Base-by-base conservation (phyloP, 2,797 vertebrate species). In the Helostoma temminkii region DNA sequence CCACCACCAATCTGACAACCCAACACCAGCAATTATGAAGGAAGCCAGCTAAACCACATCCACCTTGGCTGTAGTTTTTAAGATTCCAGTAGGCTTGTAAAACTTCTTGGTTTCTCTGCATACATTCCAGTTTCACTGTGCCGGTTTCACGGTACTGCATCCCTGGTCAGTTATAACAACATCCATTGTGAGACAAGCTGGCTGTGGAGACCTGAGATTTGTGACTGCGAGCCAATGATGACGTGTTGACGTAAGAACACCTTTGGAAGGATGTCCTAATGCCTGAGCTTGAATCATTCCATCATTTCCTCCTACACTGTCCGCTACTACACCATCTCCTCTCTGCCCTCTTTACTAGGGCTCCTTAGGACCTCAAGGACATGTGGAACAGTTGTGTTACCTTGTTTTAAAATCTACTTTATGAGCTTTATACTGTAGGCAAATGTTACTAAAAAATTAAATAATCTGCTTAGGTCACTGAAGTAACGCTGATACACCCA, bases 21-120 rank as follows among this genome's bases (percentile, higher is more conserved):
- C 91, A 92, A 93, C 88, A 94, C 93, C 91, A 90, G 88, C 90
- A 94, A 93, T 94, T 93, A 94, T 82, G 88, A 92, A 93, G 93
- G 92, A 95, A 93, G 91, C 91, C 87, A 93, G 90, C 81, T 81
- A 86, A 90, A 92, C 93, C 92, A 94, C 93, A 92, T 94, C 93
- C 91, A 91, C 86, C 89, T 91, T 93, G 92, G 90, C 92, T 91
- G 84, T 62, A 91, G 85, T 89, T 89, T 91, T 91, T 88, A 91
- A 89, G 91, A 93, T 93, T 93, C 92, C 92, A 92, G 86, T 71
- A 89, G 89, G 89, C 92, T 90, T 89, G 88, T 93, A 90, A 92
- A 91, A 89, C 74, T 59, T 83, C 80, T 87, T 77, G 83, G 89
- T 90, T 89, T 88, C 84, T 78, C 83, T 83, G 79, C 84, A 82